Conservation (phyloP, 2,888 invertebrate genomes). For the Acrobasis consociella region DNA sequence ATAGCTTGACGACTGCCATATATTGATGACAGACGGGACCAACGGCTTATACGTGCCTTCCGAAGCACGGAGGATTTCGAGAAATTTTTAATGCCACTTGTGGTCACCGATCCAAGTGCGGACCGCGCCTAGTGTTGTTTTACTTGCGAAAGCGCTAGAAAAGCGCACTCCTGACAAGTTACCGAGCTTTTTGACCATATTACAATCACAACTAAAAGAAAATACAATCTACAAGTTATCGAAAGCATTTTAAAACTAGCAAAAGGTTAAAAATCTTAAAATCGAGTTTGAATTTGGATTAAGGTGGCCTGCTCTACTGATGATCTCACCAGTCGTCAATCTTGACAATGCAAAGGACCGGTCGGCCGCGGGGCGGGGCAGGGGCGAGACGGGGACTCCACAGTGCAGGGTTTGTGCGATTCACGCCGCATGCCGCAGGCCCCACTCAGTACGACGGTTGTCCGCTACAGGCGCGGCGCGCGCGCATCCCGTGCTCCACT, state of each 20-base stretch:
- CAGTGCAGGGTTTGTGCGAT: slow-evolving; percentile 64
- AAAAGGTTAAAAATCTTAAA: slow-evolving; percentile 33
- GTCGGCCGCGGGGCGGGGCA: slow-evolving; percentile 60
- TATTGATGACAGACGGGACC: too few species aligned
- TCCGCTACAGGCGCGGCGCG: slow-evolving; percentile 74
- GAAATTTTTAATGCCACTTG: too few species aligned
- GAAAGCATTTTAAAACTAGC: not conserved
- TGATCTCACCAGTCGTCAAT: slow-evolving; percentile 80
- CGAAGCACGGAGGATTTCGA: too few species aligned
- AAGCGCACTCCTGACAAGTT: too few species aligned
- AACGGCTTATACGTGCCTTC: too few species aligned
- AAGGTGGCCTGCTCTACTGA: slow-evolving; percentile 60
- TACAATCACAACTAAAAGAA: too few species aligned
- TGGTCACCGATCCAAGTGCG: too few species aligned
- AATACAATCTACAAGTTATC: too few species aligned
- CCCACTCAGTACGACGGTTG: slow-evolving; percentile 68
- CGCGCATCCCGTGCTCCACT: slow-evolving; percentile 58
- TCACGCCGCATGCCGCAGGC: slow-evolving; percentile 62
- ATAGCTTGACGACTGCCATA: too few species aligned
- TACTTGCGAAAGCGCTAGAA: too few species aligned
- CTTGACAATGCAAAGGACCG: slow-evolving; percentile 81
- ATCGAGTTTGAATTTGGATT: slow-evolving; percentile 55
- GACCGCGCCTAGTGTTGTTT: too few species aligned
- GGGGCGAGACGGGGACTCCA: slow-evolving; percentile 60
- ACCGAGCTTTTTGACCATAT: too few species aligned